These are phyloP conservation scores for Paralinhomoeus sp. DNA, from an alignment of 2,888 invertebrate species.

Conservation along the genomic window DNA sequence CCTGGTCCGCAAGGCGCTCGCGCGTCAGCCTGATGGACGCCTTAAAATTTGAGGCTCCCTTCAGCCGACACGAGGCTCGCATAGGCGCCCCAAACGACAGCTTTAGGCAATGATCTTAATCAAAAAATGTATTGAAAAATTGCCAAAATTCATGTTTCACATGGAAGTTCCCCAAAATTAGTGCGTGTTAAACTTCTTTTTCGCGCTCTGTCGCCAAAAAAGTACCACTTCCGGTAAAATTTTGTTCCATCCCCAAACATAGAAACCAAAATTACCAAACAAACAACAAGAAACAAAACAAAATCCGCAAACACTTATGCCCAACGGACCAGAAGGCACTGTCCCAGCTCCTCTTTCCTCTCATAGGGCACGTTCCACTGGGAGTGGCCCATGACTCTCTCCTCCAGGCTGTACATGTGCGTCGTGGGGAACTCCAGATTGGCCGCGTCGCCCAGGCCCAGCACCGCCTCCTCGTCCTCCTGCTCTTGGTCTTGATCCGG, in stretches of 20 bases:
- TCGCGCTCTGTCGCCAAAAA: too few relatives aligned
- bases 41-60: background rate
- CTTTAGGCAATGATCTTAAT: too few relatives aligned
- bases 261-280: too few relatives aligned
- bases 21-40: slow-evolving; percentile 22
- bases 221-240: too few relatives aligned
- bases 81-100: too few relatives aligned
- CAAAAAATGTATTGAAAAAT: too few relatives aligned
- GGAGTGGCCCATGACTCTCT: slow-evolving; percentile 30
- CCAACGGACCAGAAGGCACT: background rate
- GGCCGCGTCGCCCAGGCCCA: background rate
- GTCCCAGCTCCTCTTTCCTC: slow-evolving; percentile 31
- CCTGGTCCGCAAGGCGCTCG: slow-evolving; percentile 28
- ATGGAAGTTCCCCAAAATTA: too few relatives aligned
- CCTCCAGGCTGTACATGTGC: slow-evolving; percentile 31
- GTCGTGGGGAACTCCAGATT: slow-evolving; percentile 28
- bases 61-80: background rate
- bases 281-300: too few relatives aligned
- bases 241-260: too few relatives aligned
- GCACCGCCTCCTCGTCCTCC: too few relatives aligned
- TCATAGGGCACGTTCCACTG: slow-evolving; percentile 34
- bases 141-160: too few relatives aligned
- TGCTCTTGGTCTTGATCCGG: background rate
- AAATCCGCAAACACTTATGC: background rate
- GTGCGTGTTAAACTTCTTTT: too few relatives aligned